Evolutionary conservation across 2,113 vertebrate genomes (phyloP).

Genomic region (Spea bombifrons): DNA sequence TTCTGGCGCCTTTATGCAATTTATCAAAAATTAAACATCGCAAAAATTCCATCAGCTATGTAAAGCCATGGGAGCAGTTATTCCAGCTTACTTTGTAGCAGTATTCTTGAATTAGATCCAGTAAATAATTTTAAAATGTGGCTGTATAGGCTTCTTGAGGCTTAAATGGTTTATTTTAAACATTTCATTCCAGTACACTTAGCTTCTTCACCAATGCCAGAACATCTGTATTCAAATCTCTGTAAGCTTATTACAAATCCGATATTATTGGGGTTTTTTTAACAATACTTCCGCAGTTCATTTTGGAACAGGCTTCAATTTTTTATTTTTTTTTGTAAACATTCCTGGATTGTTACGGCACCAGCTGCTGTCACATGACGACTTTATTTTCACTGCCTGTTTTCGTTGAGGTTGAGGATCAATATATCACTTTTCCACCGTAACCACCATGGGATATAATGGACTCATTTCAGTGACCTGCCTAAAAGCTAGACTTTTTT

Average conservation of each 20-base stretch:
- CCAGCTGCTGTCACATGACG: conserved; percentile 22
- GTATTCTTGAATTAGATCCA: conserved; percentile 16
- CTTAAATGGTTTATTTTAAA: conserved; percentile 44
- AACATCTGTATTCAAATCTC: conserved; percentile 46
- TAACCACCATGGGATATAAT: too few species aligned
- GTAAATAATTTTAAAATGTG: conserved; percentile 22
- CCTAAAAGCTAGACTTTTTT: too few species aligned
- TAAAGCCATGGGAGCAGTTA: not conserved
- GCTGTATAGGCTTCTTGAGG: conserved; percentile 39
- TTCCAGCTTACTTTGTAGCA: not conserved
- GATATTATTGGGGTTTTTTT: conserved; percentile 28
- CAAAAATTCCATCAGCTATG: not conserved
- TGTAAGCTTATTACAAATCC: conserved; percentile 31
- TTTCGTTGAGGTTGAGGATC: conserved; percentile 5
- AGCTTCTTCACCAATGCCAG: conserved; percentile 22
- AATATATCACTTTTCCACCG: not conserved
- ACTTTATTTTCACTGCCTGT: conserved; percentile 13
- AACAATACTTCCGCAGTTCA: conserved; percentile 30
- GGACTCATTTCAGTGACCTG: too few species aligned
- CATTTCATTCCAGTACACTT: conserved; percentile 36
- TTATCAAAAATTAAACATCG: conserved; percentile 1
- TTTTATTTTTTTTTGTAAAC: conserved; percentile 32
- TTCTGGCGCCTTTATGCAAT: not conserved
- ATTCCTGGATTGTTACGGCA: conserved; percentile 14
- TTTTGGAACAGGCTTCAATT: conserved; percentile 38